These are phyloP conservation scores for Corythornis leucogaster DNA, from an alignment of 2,797 vertebrate genomes.

Conservation along the genomic window DNA sequence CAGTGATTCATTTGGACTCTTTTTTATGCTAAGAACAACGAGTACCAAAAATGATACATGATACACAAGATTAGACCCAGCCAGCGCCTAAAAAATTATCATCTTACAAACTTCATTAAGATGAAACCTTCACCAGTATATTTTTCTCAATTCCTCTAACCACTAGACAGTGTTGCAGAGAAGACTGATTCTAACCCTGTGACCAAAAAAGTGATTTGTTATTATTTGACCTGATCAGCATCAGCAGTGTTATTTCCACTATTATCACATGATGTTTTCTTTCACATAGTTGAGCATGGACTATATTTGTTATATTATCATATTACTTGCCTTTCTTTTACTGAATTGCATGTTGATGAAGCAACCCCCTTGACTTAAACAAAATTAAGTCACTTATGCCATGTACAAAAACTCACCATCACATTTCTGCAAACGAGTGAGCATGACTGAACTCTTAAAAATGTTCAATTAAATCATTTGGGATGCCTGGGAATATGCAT, in stretches of 20 bases:
- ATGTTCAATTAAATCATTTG: slow-evolving; percentile 10
- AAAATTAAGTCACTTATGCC: background rate
- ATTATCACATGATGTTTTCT: background rate
- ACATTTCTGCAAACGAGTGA: slow-evolving; percentile 30
- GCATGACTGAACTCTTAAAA: slow-evolving; percentile 47
- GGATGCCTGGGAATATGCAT: background rate
- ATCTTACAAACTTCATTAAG: slow-evolving; percentile 35
- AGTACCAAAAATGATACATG: background rate
- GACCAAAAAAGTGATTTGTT: background rate
- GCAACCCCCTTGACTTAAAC: background rate
- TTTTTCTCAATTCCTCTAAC: background rate
- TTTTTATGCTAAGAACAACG: background rate
- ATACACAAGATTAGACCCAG: background rate
- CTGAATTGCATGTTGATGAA: background rate
- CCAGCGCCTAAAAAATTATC: slow-evolving; percentile 1
- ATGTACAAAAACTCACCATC: background rate
- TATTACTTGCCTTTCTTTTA: background rate
- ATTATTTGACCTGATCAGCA: background rate
- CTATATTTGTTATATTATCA: background rate
- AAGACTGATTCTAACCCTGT: background rate
- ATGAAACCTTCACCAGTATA: slow-evolving; percentile 34
- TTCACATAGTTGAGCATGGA: background rate
- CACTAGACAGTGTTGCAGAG: background rate
- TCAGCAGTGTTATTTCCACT: background rate
- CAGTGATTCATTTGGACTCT: slow-evolving; percentile 15